phyloP scores from a whole-genome alignment of 1,140 invertebrate genomes.

The Drosophila athabasca region DNA sequence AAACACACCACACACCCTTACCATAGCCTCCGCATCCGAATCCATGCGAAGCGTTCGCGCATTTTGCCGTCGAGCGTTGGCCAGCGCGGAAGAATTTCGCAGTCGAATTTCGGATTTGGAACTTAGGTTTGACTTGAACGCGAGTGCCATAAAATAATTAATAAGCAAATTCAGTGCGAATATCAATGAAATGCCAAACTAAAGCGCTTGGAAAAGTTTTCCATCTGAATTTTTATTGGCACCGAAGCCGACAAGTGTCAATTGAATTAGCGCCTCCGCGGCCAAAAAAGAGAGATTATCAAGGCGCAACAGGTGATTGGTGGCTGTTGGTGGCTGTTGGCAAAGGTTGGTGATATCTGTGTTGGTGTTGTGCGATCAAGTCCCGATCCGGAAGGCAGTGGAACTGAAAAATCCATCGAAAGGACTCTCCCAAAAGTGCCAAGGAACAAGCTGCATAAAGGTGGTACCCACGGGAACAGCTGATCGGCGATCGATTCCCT shows the following conservation, averaged over 20 bases:
- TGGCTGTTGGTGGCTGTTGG: constrained; percentile 15
- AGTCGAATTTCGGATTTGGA: constrained; percentile 18
- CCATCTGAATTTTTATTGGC: constrained; percentile 55
- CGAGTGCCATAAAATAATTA: constrained; percentile 36
- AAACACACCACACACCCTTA: constrained; percentile 46
- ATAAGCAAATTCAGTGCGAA: constrained; percentile 43
- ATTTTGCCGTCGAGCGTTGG: constrained; percentile 78
- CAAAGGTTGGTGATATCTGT: not conserved
- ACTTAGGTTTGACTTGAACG: not conserved
- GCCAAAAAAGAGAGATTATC: constrained; percentile 33
- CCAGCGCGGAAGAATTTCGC: constrained; percentile 72
- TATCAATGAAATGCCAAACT: constrained; percentile 65
- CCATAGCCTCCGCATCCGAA: constrained; percentile 16
- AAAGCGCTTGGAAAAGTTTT: constrained; percentile 66
- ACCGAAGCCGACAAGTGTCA: constrained; percentile 58
- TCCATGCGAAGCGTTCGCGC: constrained; percentile 68
- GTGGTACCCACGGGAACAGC: no score
- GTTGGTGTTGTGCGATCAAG: not conserved
- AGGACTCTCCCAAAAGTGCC: constrained; percentile 1
- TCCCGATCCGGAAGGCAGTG: no score
- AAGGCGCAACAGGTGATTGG: constrained; percentile 56
- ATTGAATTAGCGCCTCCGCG: constrained; percentile 70
- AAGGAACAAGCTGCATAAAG: no score
- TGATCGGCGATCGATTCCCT: constrained; percentile 6
- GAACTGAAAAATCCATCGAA: not conserved